Percentiles rank a stretch among this genome's conserved stretches.
These are phyloP conservation scores for Podiceps cristatus DNA, from an alignment of 2,113 vertebrate species.

Conservation along the genomic window DNA sequence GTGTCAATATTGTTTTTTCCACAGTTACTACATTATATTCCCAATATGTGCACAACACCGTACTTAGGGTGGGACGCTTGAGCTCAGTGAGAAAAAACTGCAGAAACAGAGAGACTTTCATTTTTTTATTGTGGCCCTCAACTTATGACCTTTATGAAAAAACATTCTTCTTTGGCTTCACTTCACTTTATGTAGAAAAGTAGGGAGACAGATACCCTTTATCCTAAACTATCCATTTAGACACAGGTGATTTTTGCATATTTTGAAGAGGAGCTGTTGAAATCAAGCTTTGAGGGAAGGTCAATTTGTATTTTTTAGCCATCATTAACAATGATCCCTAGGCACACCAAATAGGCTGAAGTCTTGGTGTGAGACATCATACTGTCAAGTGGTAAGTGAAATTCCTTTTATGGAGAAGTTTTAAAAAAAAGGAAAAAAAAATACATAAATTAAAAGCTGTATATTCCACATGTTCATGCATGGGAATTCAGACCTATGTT, in stretches of 20 bases:
- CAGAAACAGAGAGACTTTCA: neutral
- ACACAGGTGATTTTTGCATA: neutral
- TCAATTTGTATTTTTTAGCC: neutral
- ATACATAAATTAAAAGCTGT: neutral
- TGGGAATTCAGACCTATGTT: neutral
- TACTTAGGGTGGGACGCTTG: neutral
- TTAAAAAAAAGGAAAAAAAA: neutral
- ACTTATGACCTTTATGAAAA: neutral
- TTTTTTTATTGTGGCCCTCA: neutral
- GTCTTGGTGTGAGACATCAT: neutral
- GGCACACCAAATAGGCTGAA: neutral
- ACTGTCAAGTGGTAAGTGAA: neutral
- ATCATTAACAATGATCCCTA: neutral
- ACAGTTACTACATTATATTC: neutral
- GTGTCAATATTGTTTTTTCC: neutral
- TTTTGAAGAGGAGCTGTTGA: neutral
- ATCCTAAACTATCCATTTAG: neutral
- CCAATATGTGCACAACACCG: accelerated
- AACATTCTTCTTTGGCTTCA: neutral
- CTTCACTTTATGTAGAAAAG: neutral
- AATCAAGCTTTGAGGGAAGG: neutral
- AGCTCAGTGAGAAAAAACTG: neutral
- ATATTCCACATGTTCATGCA: accelerated
- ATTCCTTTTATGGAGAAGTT: neutral
- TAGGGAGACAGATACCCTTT: neutral